Percentiles rank a stretch among this genome's conserved stretches.
Conservation (phyloP, 1,140 invertebrate species). For the Uloborus diversus region DNA sequence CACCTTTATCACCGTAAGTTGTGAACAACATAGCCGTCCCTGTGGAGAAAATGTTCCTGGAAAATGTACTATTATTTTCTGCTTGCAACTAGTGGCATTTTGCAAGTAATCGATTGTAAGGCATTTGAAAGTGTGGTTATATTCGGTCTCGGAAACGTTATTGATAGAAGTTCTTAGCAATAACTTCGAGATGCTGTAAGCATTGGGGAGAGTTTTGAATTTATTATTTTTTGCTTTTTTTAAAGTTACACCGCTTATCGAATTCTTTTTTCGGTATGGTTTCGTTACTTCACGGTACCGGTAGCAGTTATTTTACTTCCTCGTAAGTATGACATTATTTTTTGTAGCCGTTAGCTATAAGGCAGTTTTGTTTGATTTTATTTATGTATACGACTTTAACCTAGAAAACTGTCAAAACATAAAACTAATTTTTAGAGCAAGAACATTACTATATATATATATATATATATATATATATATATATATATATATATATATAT, state of each 20-base stretch:
- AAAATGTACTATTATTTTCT: not conserved
- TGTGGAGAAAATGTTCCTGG: not conserved
- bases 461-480: no score
- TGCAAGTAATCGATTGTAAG: not conserved
- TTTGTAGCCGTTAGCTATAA: not conserved
- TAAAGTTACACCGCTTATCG: not conserved
- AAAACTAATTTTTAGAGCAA: no score
- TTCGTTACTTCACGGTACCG: not conserved
- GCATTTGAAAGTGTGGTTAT: not conserved
- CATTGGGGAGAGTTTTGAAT: not conserved
- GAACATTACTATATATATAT: no score
- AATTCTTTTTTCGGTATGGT: not conserved
- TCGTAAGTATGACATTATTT: not conserved
- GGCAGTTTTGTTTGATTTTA: not conserved
- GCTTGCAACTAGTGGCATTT: not conserved
- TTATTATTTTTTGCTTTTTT: not conserved
- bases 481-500: no score
- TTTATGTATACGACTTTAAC: no score
- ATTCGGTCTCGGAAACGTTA: not conserved
- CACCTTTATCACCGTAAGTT: no score
- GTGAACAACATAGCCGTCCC: no score
- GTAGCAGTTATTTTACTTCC: not conserved
- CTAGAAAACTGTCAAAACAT: not conserved
- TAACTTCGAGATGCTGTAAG: not conserved
- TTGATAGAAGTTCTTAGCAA: not conserved